A percentile compares a stretch with the other conserved stretches of the same genome.
phyloP scores from a whole-genome alignment of 2,113 vertebrate species.

The Recurvirostra avosetta region DNA sequence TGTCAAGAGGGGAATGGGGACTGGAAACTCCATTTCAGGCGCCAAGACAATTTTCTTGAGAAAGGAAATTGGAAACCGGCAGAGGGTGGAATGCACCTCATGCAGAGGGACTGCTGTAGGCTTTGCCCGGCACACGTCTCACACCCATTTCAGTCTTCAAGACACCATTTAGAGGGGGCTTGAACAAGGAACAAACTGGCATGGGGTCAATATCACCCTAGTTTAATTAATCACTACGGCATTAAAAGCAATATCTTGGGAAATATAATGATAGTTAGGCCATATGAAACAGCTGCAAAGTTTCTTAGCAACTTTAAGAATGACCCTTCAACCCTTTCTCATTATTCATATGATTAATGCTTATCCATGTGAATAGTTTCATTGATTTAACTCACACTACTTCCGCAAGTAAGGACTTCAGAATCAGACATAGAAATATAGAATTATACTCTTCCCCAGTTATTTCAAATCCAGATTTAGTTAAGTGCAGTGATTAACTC shows the following conservation, averaged over 20 bases:
- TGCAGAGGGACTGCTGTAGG: background rate
- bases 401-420: background rate
- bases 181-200: background rate
- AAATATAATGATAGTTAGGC: slow-evolving; percentile 27
- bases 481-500: background rate
- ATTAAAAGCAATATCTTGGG: background rate
- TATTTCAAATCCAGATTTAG: slow-evolving; percentile 6
- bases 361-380: slow-evolving; percentile 33
- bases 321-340: slow-evolving; percentile 31
- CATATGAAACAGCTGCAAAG: slow-evolving; percentile 41
- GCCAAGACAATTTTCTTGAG: background rate
- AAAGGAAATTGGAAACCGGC: background rate
- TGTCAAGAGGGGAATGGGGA: background rate
- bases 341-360: slow-evolving; percentile 57
- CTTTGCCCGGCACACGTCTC: background rate
- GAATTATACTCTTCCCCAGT: background rate
- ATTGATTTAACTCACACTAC: slow-evolving; percentile 26
- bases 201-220: background rate
- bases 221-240: slow-evolving; percentile 48
- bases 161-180: background rate
- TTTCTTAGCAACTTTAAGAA: slow-evolving; percentile 44
- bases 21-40: background rate
- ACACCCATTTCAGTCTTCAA: background rate
- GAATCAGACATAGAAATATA: background rate
- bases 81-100: background rate